Conservation (phyloP, 2,888 invertebrate genomes). For the Kryphioiulus occultus region DNA sequence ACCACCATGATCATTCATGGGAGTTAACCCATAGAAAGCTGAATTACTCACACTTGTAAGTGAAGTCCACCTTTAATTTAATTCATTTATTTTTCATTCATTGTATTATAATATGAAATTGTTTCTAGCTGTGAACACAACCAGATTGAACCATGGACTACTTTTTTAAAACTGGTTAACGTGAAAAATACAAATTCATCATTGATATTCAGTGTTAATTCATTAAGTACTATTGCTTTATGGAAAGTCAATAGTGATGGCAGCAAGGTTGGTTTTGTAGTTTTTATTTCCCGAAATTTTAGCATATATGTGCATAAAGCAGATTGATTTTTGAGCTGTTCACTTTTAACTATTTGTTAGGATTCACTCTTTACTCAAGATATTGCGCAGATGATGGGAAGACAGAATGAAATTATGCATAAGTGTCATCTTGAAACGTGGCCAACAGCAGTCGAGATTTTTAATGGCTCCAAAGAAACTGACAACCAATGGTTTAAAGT, state of each 20-base stretch:
- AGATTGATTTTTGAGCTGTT: background rate
- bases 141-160: background rate
- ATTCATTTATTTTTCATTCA: background rate
- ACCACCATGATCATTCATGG: background rate
- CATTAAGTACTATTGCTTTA: background rate
- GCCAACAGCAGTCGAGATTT: background rate
- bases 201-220: background rate
- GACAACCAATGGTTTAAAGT: background rate
- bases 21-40: background rate
- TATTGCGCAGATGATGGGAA: background rate
- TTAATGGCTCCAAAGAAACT: background rate
- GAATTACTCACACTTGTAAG: background rate
- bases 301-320: background rate
- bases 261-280: background rate
- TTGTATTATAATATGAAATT: background rate
- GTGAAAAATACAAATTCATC: background rate
- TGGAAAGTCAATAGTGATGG: background rate
- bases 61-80: background rate
- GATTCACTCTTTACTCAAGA: background rate
- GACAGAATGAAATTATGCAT: background rate
- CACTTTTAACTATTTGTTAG: background rate
- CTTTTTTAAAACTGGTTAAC: background rate
- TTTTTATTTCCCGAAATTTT: background rate
- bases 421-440: constrained; percentile 11
- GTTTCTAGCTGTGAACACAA: background rate